Percentiles rank a stretch among this genome's conserved stretches.
Evolutionary conservation across 2,113 vertebrate species (phyloP).

Genomic region (Ctenomys sociabilis): DNA sequence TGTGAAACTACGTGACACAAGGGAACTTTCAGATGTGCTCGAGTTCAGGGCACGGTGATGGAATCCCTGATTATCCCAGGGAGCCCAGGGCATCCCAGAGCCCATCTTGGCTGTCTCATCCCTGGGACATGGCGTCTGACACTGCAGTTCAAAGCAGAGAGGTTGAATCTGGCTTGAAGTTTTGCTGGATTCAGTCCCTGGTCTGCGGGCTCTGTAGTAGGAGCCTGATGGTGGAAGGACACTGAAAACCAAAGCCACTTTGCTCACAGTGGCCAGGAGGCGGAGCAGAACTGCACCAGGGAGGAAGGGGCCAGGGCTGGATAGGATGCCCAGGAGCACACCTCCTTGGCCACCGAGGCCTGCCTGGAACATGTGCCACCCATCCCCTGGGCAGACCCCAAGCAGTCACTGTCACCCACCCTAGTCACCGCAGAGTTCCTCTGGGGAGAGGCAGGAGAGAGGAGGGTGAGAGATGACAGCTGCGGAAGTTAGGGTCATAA

Average conservation of each 20-base stretch:
- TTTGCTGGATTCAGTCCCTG: background rate
- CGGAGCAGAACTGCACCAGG: background rate
- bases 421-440: background rate
- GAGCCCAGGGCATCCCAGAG: background rate
- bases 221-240: background rate
- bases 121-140: background rate
- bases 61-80: rapidly evolving
- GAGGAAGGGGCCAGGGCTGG: background rate
- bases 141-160: too few relatives aligned
- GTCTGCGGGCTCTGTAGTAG: background rate
- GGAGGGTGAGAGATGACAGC: rapidly evolving
- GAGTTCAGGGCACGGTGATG: background rate
- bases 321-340: background rate
- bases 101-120: background rate
- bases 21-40: background rate
- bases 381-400: background rate
- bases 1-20: background rate
- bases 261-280: background rate
- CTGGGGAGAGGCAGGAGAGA: background rate
- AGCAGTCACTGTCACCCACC: background rate
- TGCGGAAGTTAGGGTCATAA: background rate
- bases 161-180: background rate
- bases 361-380: background rate
- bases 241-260: background rate
- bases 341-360: background rate